These are phyloP conservation scores for Pocillopora verrucosa DNA, from an alignment of 64 coral and sea anemone genomes.

Conservation along the genomic window DNA sequence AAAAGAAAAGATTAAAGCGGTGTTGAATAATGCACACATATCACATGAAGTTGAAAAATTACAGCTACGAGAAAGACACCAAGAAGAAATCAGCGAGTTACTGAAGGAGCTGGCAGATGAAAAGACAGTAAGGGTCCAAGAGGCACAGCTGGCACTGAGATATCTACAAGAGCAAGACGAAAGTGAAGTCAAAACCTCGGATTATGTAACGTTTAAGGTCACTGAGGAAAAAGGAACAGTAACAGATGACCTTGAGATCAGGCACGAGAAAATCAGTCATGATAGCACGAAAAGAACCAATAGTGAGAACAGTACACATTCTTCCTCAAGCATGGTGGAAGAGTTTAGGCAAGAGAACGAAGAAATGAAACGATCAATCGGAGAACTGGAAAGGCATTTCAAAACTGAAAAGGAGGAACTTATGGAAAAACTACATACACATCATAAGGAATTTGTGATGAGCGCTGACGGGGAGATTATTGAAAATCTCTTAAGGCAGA, in stretches of 20 bases:
- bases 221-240: neutral
- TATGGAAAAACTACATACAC: slow-evolving; percentile 64
- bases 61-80: slow-evolving; percentile 22
- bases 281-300: neutral
- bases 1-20: slow-evolving; percentile 30
- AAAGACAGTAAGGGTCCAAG: slow-evolving; percentile 30
- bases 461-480: slow-evolving; percentile 74
- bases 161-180: neutral
- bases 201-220: neutral
- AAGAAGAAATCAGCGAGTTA: slow-evolving; percentile 43
- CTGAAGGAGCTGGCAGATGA: slow-evolving; percentile 61
- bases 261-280: neutral
- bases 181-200: neutral
- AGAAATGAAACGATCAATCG: slow-evolving; percentile 36
- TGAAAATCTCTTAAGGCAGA: slow-evolving; percentile 74
- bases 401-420: slow-evolving; percentile 58
- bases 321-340: neutral
- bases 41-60: slow-evolving; percentile 61
- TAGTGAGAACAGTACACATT: neutral
- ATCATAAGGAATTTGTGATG: slow-evolving; percentile 85
- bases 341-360: slow-evolving; percentile 54
- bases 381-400: slow-evolving; percentile 54
- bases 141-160: neutral
- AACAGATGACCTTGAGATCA: neutral
- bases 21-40: slow-evolving; percentile 35